Base-by-base conservation (phyloP, 2,888 invertebrate species). In the Apoderus coryli region DNA sequence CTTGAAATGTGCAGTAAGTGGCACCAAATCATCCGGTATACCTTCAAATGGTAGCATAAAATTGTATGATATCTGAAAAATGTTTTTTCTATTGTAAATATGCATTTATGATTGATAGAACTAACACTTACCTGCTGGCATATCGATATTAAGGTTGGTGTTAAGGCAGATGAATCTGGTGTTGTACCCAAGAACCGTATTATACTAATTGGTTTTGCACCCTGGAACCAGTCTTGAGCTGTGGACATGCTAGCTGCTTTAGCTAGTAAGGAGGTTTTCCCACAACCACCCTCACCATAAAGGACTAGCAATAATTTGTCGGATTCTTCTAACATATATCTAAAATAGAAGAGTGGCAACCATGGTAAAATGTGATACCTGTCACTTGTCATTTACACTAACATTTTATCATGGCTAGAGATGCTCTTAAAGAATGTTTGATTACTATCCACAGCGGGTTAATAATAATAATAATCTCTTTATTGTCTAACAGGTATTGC, bases 241-340 rank as follows among this genome's bases (percentile, higher is more conserved):
- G 78, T 80, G 1, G 53, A 57, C 56, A 81, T 67, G 13, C 84
- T 80, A 1, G 92, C 89, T 36, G 85, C 81, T 59, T 92, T 92
- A 1, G 96, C 82, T 34, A 96, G 63, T 1, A 96, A 64, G 10
- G 95, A 95, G 1, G 96, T 96, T 59, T 98, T 98, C 0, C 96
- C 96, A 52, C 95, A 95, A 23, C 96, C 96, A 50, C 93, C 88
- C 59, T 89, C 89, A 16, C 96, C 96, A 53, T 88, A 88, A 32
- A 95, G 61, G 11, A 93, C 84, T 35, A 93, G 61, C 2, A 93
- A 90, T 7, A 19, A n/a, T 50, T 88, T 84, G 49, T 85, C 84
- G 10, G 79, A 80, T 35, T 76, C 72, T 25, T 78, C 82, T 45
- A 76, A 64, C 76, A 92, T 85, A 55, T 90, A 84, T n/a, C n/a